Evolutionary conservation across 2,888 invertebrate genomes (phyloP).

Genomic region (Nemapogon koenigi): DNA sequence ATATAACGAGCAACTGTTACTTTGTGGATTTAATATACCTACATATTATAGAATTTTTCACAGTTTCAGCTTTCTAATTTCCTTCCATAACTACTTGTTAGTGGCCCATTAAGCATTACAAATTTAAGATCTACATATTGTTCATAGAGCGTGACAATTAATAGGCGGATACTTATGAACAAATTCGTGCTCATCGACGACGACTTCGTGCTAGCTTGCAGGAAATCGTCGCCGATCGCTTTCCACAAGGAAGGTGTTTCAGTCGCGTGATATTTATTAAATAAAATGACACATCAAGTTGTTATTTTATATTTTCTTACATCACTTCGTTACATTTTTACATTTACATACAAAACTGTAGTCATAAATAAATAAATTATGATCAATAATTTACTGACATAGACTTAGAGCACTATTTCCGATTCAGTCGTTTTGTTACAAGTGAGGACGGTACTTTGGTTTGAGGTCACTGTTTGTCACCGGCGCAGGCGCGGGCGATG

Average conservation of each 20-base stretch:
- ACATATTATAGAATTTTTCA: too few relatives aligned
- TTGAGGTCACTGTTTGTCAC: slow-evolving; percentile 45
- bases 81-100: not conserved
- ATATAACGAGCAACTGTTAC: too few relatives aligned
- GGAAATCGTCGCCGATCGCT: not conserved
- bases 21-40: too few relatives aligned
- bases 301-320: slow-evolving; percentile 42
- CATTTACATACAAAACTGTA: slow-evolving; percentile 46
- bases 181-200: too few relatives aligned
- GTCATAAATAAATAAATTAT: slow-evolving; percentile 62
- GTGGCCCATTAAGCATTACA: slow-evolving; percentile 5
- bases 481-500: slow-evolving; percentile 7
- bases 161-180: too few relatives aligned
- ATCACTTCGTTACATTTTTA: slow-evolving; percentile 45
- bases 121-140: too few relatives aligned
- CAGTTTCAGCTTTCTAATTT: slow-evolving; percentile 8
- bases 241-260: slow-evolving; percentile 9
- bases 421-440: slow-evolving; percentile 6
- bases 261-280: not conserved
- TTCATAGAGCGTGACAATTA: too few relatives aligned
- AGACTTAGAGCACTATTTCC: slow-evolving; percentile 22
- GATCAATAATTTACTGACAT: slow-evolving; percentile 60
- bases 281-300: slow-evolving; percentile 4
- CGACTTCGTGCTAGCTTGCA: too few relatives aligned
- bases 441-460: slow-evolving; percentile 53